phyloP scores from a whole-genome alignment of 2,113 vertebrate genomes.

The Varanus salvator region DNA sequence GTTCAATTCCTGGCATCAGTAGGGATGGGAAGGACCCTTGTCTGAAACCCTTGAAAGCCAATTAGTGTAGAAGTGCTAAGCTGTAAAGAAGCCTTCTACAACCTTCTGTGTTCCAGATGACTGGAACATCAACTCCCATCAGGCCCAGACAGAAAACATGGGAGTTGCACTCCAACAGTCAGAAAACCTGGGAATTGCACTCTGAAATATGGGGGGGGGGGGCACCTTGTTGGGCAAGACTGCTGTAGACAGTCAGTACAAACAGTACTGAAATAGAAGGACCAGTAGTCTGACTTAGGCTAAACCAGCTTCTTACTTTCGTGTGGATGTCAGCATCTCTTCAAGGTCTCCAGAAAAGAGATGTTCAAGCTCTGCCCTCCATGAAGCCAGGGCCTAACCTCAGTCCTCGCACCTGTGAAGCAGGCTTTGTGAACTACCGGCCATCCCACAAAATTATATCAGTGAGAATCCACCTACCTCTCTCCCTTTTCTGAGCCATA shows the following conservation, averaged over 20 bases:
- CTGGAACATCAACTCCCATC: background rate
- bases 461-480: slow-evolving; percentile 52
- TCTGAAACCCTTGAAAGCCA: background rate
- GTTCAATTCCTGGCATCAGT: background rate
- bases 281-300: background rate
- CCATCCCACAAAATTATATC: background rate
- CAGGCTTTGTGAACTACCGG: background rate
- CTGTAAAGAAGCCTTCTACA: background rate
- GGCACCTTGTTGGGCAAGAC: too few species aligned
- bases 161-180: too few species aligned
- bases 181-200: background rate
- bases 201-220: background rate
- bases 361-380: background rate
- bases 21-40: background rate
- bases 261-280: background rate
- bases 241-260: too few species aligned
- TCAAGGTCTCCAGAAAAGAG: background rate
- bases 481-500: slow-evolving; percentile 59
- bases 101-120: too few species aligned
- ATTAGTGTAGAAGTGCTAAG: background rate
- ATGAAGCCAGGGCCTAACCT: too few species aligned
- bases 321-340: background rate
- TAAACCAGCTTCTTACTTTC: background rate
- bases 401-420: background rate
- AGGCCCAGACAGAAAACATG: background rate